Evolutionary conservation across 1,140 invertebrate genomes (phyloP).

Genomic region (Mactra quadrangularis): DNA sequence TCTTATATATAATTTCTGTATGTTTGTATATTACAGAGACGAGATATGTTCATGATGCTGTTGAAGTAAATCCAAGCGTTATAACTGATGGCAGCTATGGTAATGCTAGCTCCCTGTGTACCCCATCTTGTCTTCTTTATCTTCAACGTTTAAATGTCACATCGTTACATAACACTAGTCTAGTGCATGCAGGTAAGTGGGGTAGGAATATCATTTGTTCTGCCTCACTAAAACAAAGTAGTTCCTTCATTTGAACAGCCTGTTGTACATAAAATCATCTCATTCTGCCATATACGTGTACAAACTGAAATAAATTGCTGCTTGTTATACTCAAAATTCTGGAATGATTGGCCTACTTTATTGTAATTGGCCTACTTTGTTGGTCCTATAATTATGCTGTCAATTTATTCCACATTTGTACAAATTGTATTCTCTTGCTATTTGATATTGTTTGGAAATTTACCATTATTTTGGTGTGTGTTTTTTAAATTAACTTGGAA

Average conservation of each 20-base stretch:
- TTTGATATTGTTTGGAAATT: too few species aligned
- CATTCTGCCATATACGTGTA: too few species aligned
- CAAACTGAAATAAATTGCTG: too few species aligned
- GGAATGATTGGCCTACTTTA: too few species aligned
- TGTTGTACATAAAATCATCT: too few species aligned
- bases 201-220: slow-evolving; percentile 39
- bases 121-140: slow-evolving; percentile 29
- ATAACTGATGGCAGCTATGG: slow-evolving; percentile 10
- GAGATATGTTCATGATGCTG: slow-evolving; percentile 45
- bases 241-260: slow-evolving; percentile 23
- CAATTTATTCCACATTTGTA: too few species aligned
- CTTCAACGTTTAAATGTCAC: slow-evolving; percentile 46
- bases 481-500: too few species aligned
- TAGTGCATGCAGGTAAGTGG: slow-evolving; percentile 57
- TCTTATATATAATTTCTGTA: background rate
- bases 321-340: too few species aligned
- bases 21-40: slow-evolving; percentile 49
- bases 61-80: slow-evolving; percentile 21
- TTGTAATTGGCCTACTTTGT: too few species aligned
- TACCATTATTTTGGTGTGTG: too few species aligned
- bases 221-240: slow-evolving; percentile 54
- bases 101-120: slow-evolving; percentile 43
- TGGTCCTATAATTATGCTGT: too few species aligned
- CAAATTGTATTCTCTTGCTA: too few species aligned
- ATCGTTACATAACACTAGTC: slow-evolving; percentile 20